Base-by-base conservation (phyloP, 1,140 invertebrate genomes). In the Stratiolaelaps scimitus region DNA sequence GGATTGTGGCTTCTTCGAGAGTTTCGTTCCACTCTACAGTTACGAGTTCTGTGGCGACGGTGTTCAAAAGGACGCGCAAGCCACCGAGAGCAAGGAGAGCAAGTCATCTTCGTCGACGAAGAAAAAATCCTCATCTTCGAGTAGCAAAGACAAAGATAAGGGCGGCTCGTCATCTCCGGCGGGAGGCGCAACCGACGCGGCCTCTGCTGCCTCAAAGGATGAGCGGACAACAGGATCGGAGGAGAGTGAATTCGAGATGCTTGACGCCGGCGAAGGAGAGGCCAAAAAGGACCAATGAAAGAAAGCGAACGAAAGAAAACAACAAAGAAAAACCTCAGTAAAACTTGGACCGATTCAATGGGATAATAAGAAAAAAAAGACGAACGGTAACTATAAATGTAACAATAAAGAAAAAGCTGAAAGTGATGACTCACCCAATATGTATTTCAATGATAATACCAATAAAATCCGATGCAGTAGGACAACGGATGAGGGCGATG, bases 1-100 rank as follows among this genome's bases (percentile, higher is more conserved):
- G 77, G 95, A 98, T 78, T 94, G 97, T 53, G 92, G 95, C 43
- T 95, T 98, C 80, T 89, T 98, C 67, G 93, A 94, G 45, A 97
- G 93, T 1, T 99, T 99, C 78, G 92, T 89, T 85, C 95, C 95
- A 29, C 79, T 97, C 1, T 98, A 97, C 80, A 87, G 88, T 82
- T 86, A 89, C 73, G 83, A 87, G 73, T 87, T 87, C 74, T 83
- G 82, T 74, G 84, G 84, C 7, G 78, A 79, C 47, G 65, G 80
- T 70, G 83, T 71, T 45, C 69, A 84, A 72, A 69, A 71, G 43
- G 77, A 77, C 67, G 82, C 34, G 17, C 13, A 60, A 26, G 53
- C 15, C 15, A 17, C 53, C 6, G 34, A 60, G 23, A 60, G 23
- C 23, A 34, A 60, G 15, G 53, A 26, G 26, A 26, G 34, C 17